Conservation (phyloP, 2,797 vertebrate genomes). For the Ctenochaetus hawaiiensis region DNA sequence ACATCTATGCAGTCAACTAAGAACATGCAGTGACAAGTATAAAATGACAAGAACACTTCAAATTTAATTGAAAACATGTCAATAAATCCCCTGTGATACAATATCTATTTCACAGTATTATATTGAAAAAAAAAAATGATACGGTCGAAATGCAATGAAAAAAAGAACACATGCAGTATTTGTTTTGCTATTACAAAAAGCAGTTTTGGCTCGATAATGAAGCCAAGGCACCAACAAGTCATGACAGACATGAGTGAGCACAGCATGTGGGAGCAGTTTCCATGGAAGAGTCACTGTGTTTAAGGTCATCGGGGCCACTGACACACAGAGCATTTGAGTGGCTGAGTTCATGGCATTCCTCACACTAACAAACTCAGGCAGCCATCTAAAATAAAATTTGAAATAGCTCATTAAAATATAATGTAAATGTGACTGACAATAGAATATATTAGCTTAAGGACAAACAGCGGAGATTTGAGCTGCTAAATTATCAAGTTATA, state of each 20-base stretch:
- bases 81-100: no score
- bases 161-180: background rate
- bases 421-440: background rate
- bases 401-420: background rate
- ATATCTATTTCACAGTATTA: background rate
- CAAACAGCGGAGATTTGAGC: background rate
- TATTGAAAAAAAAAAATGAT: background rate
- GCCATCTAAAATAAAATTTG: background rate
- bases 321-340: background rate
- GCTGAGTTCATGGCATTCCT: constrained; percentile 1
- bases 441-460: background rate
- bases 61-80: background rate
- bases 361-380: background rate
- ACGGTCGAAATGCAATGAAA: background rate
- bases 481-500: background rate
- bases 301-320: constrained; percentile 7
- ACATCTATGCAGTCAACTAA: background rate
- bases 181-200: background rate
- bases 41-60: no score
- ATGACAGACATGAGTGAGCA: constrained; percentile 4
- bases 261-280: constrained; percentile 11
- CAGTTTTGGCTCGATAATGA: background rate
- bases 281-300: constrained; percentile 1
- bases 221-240: constrained; percentile 9
- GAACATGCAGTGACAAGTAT: no score